Evolutionary conservation across 2,888 invertebrate species (phyloP).

Genomic region (Zootermopsis nevadensis): DNA sequence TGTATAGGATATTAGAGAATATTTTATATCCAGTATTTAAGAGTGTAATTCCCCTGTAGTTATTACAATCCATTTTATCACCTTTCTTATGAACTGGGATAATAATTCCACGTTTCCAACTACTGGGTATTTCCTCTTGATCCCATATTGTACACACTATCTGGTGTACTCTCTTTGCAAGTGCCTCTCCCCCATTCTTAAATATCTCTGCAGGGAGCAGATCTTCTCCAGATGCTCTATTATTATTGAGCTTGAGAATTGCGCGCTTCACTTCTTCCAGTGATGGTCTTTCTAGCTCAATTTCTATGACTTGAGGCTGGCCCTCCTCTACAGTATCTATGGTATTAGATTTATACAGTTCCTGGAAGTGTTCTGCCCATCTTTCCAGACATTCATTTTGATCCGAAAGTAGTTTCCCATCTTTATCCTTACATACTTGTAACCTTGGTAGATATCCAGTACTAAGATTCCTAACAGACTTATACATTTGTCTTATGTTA

Average conservation of each 20-base stretch:
- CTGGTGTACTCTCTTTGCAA: not conserved
- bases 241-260: not conserved
- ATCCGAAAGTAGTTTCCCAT: not conserved
- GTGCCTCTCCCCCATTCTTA: not conserved
- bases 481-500: not conserved
- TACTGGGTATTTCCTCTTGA: not conserved
- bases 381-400: not conserved
- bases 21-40: constrained; percentile 1
- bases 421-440: not conserved
- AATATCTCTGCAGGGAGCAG: not conserved
- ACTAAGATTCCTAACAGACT: too few relatives aligned
- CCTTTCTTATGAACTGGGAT: constrained; percentile 18
- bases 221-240: not conserved
- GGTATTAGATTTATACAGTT: not conserved
- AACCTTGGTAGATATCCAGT: too few relatives aligned
- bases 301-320: not conserved
- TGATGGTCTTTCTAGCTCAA: not conserved
- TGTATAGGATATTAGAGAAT: not conserved
- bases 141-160: not conserved
- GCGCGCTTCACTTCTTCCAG: not conserved
- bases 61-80: not conserved
- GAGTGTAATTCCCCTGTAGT: not conserved
- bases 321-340: not conserved
- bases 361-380: not conserved
- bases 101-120: not conserved